Conservation (phyloP, 1,140 invertebrate genomes). For the Lanistes nyassanus region DNA sequence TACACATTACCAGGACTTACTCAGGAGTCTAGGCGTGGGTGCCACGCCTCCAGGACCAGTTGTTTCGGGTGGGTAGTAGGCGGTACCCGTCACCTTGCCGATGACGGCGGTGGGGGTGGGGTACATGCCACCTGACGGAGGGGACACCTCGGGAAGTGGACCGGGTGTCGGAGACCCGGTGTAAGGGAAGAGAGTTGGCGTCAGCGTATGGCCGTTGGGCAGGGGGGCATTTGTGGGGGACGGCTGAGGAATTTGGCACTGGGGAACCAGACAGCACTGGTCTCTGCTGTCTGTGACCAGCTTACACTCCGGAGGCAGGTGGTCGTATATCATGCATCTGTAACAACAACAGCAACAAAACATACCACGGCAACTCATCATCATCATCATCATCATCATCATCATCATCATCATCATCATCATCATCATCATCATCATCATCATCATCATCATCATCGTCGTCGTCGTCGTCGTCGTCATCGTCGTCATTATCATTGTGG, state of each 20-base stretch:
- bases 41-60: constrained; percentile 36
- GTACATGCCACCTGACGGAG: neutral
- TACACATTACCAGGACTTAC: constrained; percentile 44
- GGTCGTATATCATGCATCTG: constrained; percentile 44
- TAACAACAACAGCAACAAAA: too few relatives aligned
- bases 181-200: neutral
- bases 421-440: too few relatives aligned
- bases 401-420: too few relatives aligned
- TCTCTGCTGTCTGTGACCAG: constrained; percentile 42
- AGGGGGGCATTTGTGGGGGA: neutral
- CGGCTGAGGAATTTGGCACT: constrained; percentile 25
- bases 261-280: constrained; percentile 41
- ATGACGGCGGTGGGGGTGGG: constrained; percentile 41
- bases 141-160: too few relatives aligned
- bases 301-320: constrained; percentile 40
- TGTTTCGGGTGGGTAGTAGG: constrained; percentile 44
- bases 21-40: constrained; percentile 37
- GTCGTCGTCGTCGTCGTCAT: too few relatives aligned
- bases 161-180: neutral
- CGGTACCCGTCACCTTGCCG: constrained; percentile 40
- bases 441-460: too few relatives aligned
- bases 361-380: too few relatives aligned
- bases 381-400: too few relatives aligned
- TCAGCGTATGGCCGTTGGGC: neutral
- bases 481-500: too few relatives aligned